Base-by-base conservation (phyloP, 2,888 invertebrate species). In the Mechanitis mazaeus region DNA sequence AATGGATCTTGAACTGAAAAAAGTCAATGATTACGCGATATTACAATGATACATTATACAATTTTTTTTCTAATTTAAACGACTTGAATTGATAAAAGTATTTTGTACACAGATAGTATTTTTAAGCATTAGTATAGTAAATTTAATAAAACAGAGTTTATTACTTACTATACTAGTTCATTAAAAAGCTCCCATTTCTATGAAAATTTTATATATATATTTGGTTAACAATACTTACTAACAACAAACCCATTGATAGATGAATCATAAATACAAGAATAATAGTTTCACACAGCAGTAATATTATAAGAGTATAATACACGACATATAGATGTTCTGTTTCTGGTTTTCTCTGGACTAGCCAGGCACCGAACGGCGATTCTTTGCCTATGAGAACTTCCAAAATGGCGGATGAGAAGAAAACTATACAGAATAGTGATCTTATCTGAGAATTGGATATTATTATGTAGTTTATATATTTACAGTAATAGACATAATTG, bases 201-300 rank as follows among this genome's bases (percentile, higher is more conserved):
- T 31, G 20, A 20, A 20, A n/a, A 33, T n/a, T 11, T 7, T 20
- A 7, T 55, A 1, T 9, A n/a, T 28, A 31, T 9, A 54, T 31
- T 46, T 7, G 42, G n/a, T 35, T 12, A 31, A 33, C 11, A 50
- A n/a, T 47, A 74, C 77, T 68, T 60, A 80, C 80, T 47, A 45
- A 63, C 56, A 63, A 69, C 3, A 80, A 2, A 31, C 78, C 79
- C 11, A 69, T 50, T 2, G 54, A 70, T 4, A 79, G 61, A 64
- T 73, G 67, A 11, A 68, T 56, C n/a, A 65, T 55, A 50, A 67
- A 75, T 0, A 72, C 59, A 0, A 75, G 45, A 9, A 80, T 11
- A 3, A 76, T 58, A 11, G 69, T 58, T 38, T 80, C 77, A 1
- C 68, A 65, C 3, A 80, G 9, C 0, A 81, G 59, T 47, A 81